Percentiles rank a stretch among this genome's conserved stretches.
Conservation (phyloP, 2,888 invertebrate species). For the Nebria salina region DNA sequence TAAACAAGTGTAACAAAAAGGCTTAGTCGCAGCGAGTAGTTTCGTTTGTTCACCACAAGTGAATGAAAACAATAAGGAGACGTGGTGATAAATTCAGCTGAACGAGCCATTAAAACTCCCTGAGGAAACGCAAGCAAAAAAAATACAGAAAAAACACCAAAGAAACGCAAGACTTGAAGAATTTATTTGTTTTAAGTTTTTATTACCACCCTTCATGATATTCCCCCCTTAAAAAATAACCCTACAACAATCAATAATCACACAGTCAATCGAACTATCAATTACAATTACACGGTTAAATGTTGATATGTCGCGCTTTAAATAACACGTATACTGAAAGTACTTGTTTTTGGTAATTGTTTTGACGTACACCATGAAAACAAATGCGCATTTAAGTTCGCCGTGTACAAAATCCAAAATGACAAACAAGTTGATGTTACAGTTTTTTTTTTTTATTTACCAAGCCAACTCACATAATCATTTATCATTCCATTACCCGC, state of each 20-base stretch:
- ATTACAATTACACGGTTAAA: too few species aligned
- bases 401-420: neutral
- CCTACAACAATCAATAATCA: neutral
- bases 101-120: slow-evolving; percentile 33
- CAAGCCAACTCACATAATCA: neutral
- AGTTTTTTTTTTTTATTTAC: neutral
- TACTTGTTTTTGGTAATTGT: neutral
- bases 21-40: slow-evolving; percentile 14
- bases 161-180: neutral
- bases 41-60: slow-evolving; percentile 13
- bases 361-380: neutral
- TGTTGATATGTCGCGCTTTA: too few species aligned
- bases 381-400: neutral
- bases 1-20: slow-evolving; percentile 20
- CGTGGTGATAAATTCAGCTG: slow-evolving; percentile 32
- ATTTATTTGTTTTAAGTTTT: neutral
- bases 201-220: neutral
- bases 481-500: neutral
- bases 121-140: slow-evolving; percentile 14
- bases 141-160: neutral
- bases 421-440: slow-evolving; percentile 1
- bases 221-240: neutral
- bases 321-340: neutral
- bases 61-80: slow-evolving; percentile 37
- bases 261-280: too few species aligned